Evolutionary conservation across 1,140 invertebrate species (phyloP).

Genomic region (Heterodera schachtii): DNA sequence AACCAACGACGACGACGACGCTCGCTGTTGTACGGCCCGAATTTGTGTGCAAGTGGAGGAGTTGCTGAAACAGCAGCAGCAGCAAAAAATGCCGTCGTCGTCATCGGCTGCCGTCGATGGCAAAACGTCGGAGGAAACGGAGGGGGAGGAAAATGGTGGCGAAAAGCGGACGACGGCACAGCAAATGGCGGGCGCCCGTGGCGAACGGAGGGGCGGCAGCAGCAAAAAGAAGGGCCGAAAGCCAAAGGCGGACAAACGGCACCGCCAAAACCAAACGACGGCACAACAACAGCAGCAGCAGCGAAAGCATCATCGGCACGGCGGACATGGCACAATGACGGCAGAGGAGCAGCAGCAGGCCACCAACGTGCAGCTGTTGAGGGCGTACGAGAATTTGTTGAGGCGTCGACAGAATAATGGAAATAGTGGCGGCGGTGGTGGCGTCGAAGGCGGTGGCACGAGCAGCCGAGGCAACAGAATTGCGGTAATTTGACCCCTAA

Average conservation of each 20-base stretch:
- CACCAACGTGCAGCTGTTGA: not conserved
- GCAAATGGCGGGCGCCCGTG: too few relatives aligned
- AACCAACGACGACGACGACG: not conserved
- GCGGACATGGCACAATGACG: too few relatives aligned
- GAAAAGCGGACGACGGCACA: too few relatives aligned
- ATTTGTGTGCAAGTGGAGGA: conserved; percentile 30
- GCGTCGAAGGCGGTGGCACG: too few relatives aligned
- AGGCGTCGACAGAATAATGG: not conserved
- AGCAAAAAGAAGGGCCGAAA: conserved; percentile 24
- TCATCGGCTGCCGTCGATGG: too few relatives aligned
- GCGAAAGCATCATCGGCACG: not conserved
- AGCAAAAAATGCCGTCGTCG: not conserved
- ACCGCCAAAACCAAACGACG: not conserved
- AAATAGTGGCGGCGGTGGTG: too few relatives aligned
- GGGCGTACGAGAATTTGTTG: conserved; percentile 9
- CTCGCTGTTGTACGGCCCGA: conserved; percentile 19
- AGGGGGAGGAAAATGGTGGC: not conserved
- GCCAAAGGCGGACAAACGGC: not conserved
- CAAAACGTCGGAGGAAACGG: not conserved
- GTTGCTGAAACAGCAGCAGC: conserved; percentile 5
- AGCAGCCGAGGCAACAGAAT: too few relatives aligned
- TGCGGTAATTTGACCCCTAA: too few relatives aligned
- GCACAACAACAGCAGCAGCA: too few relatives aligned
- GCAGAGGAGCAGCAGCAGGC: not conserved
- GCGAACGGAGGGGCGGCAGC: not conserved